A percentile compares a stretch with the other conserved stretches of the same genome.
These are phyloP conservation scores for Pectinophora gossypiella DNA, from an alignment of 1,140 invertebrate species.

Conservation along the genomic window DNA sequence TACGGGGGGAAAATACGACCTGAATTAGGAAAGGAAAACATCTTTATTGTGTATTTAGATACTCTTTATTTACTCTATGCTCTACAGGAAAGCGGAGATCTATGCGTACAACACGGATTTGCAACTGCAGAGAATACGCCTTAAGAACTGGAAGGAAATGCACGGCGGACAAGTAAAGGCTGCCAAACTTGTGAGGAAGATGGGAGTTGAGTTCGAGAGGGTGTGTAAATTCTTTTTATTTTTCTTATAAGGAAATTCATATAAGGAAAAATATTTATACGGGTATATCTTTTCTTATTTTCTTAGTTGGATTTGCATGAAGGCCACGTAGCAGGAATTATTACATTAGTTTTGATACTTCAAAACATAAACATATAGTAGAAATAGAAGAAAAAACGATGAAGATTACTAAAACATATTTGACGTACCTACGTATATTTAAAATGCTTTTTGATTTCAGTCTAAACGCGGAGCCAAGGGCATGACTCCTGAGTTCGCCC, in stretches of 20 bases:
- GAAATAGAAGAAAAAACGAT: too few relatives aligned
- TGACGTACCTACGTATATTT: too few relatives aligned
- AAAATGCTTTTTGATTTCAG: conserved; percentile 21
- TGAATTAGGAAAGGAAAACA: too few relatives aligned
- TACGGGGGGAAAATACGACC: too few relatives aligned
- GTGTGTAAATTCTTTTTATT: too few relatives aligned
- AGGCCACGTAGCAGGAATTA: too few relatives aligned
- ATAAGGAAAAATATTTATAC: neutral
- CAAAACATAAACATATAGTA: too few relatives aligned
- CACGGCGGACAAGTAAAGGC: conserved; percentile 51
- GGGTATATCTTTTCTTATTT: neutral
- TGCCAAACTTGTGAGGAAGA: conserved; percentile 51
- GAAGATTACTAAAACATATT: too few relatives aligned
- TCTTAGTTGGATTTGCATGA: neutral
- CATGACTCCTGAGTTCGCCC: conserved; percentile 50
- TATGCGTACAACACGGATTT: conserved; percentile 61
- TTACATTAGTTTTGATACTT: too few relatives aligned
- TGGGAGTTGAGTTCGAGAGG: conserved; percentile 62
- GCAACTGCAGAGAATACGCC: conserved; percentile 50
- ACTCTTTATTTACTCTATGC: too few relatives aligned
- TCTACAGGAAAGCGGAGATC: conserved; percentile 55
- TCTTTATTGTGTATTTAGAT: too few relatives aligned
- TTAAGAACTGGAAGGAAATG: conserved; percentile 53
- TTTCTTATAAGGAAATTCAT: too few relatives aligned
- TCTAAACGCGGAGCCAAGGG: conserved; percentile 62